Base-by-base conservation (phyloP, 2,797 vertebrate genomes). In the Acanthornis magna region DNA sequence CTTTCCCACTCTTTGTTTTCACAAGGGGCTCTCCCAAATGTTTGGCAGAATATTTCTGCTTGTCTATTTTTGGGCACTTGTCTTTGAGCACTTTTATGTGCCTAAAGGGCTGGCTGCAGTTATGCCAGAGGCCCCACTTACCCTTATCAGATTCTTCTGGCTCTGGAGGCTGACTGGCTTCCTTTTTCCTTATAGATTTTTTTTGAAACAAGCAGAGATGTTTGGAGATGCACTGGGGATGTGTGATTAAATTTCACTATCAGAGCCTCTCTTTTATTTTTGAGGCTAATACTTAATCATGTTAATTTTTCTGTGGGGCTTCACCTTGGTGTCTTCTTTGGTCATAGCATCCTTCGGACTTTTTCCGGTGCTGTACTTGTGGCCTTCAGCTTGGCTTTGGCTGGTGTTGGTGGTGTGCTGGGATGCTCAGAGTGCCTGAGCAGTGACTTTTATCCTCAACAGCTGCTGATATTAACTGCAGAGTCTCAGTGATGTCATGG, bases 361-460 rank as follows among this genome's bases (percentile, higher is more conserved):
- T 63, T 25, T 58, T 48, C 63, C 0, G 0, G 14, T 74, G 60
- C 50, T 72, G 26, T 63, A 68, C 38, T 68, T 50, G 42, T 53
- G 27, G 42, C 17, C n/a, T 25, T 55, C 53, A 67, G 67, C 57
- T 77, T 29, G 62, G 38, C n/a, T 68, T 36, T 66, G 27, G 13
- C 16, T 45, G n/a, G 5, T 57, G 63, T 7, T 75, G 30, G 22
- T 83, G 73, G 15, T 53, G 48, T 8, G 4, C 4, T 1, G 19
- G 60, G 71, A 88, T 90, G 71, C 74, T 91, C 80, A 42, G 85
- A 88, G 93, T 95, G 93, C 94, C 90, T 86, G 71, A 91, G 78
- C 87, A 67, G 50, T 91, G 90, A 95, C 86, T 96, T 95, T 94
- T 88, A 88, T 95, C 86, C 94, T 93, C 91, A 85, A 92, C 96